phyloP scores from a whole-genome alignment of 2,888 invertebrate genomes.

The Eudasyphora cyanicolor region DNA sequence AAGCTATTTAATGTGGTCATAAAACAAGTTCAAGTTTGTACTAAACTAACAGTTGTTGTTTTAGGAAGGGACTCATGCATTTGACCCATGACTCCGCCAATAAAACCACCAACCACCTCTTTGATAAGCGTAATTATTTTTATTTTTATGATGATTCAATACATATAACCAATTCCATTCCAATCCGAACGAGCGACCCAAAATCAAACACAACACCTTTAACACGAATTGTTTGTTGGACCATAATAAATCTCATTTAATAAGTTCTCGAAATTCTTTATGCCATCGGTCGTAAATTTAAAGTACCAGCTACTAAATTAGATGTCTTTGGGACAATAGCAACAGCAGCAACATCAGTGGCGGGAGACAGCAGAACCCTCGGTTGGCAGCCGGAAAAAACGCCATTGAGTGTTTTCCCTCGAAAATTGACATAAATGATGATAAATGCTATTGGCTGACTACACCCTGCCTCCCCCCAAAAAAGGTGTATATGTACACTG shows the following conservation, averaged over 20 bases:
- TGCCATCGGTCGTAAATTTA: conserved; percentile 44
- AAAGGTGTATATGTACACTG: too few relatives aligned
- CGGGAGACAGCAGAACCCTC: not conserved
- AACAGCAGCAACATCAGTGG: not conserved
- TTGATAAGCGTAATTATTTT: conserved; percentile 22
- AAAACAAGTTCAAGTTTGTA: not conserved
- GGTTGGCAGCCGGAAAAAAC: not conserved
- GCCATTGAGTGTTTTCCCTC: not conserved
- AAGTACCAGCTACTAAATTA: conserved; percentile 53
- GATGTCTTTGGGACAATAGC: conserved; percentile 10
- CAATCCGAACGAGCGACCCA: not conserved
- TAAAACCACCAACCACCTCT: not conserved
- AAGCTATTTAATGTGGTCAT: conserved; percentile 4
- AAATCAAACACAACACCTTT: conserved; percentile 1
- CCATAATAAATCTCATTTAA: conserved; percentile 53
- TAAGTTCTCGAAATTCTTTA: conserved; percentile 44
- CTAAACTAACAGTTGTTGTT: not conserved
- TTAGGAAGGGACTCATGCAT: not conserved
- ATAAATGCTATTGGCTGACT: conserved; percentile 28
- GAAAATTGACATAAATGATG: conserved; percentile 46
- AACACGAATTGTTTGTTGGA: conserved; percentile 32
- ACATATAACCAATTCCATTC: not conserved
- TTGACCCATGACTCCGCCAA: not conserved
- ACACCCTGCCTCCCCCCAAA: not conserved
- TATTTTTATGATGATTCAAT: conserved; percentile 35